phyloP scores from a whole-genome alignment of 2,888 invertebrate species.

The Chirona hameri region DNA sequence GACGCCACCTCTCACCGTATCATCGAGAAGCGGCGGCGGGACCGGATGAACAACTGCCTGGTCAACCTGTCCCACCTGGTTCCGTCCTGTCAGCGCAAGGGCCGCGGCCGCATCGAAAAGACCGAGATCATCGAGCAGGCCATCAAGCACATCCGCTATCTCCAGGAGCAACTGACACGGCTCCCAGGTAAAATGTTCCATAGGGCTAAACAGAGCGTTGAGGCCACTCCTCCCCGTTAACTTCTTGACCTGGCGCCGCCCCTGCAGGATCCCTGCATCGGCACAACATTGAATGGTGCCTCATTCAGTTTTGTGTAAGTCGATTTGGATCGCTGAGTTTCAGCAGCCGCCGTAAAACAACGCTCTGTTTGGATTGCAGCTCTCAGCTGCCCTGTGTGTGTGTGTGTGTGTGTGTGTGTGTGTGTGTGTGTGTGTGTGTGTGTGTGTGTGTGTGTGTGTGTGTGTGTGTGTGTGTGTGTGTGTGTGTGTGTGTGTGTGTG shows the following conservation, averaged over 20 bases:
- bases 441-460: too few species aligned
- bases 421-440: too few species aligned
- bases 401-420: too few species aligned
- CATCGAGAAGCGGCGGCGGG: slow-evolving; percentile 89
- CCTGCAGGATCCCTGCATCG: background rate
- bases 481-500: too few species aligned
- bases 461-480: too few species aligned
- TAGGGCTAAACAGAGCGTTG: slow-evolving; percentile 3
- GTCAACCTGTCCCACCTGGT: slow-evolving; percentile 90
- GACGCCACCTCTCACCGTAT: slow-evolving; percentile 97
- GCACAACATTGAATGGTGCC: background rate
- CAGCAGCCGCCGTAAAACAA: background rate
- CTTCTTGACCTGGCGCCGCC: background rate
- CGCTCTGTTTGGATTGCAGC: background rate
- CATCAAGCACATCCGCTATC: slow-evolving; percentile 84
- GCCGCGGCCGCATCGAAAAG: slow-evolving; percentile 91
- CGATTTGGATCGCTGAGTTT: background rate
- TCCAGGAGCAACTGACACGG: slow-evolving; percentile 57
- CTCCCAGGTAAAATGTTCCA: slow-evolving; percentile 43
- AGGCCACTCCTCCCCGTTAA: background rate
- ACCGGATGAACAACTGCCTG: slow-evolving; percentile 95
- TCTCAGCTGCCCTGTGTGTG: too few species aligned
- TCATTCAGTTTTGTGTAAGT: background rate
- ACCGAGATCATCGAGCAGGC: slow-evolving; percentile 99
- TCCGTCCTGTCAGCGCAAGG: slow-evolving; percentile 88